These are phyloP conservation scores for Dasypus novemcinctus DNA, from an alignment of 2,113 vertebrate genomes.

Conservation along the genomic window DNA sequence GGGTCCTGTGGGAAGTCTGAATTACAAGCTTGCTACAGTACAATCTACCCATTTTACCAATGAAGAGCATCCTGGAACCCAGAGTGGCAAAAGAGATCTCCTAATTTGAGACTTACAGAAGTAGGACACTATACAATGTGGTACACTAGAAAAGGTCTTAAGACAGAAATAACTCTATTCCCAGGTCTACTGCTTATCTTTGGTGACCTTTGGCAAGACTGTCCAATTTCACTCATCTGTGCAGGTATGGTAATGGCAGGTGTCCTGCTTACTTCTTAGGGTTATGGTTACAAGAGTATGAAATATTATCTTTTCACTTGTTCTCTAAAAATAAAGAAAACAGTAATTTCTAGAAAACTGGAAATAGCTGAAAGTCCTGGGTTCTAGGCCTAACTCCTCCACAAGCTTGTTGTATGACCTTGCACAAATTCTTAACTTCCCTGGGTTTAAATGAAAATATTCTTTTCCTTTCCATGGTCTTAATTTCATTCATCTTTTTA, in stretches of 20 bases:
- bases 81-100: background rate
- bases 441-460: constrained; percentile 49
- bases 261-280: background rate
- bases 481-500: constrained; percentile 66
- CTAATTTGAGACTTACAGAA: background rate
- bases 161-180: background rate
- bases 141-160: background rate
- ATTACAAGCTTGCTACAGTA: background rate
- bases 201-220: background rate
- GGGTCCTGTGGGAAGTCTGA: background rate
- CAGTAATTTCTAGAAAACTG: background rate
- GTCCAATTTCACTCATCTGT: background rate
- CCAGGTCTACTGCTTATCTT: background rate
- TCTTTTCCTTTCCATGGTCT: constrained; percentile 52
- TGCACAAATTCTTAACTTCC: constrained; percentile 26
- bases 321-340: constrained; percentile 31
- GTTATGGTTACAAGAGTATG: background rate
- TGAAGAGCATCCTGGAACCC: background rate
- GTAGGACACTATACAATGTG: background rate
- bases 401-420: background rate
- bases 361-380: background rate
- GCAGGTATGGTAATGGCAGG: background rate
- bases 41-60: background rate
- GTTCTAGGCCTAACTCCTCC: background rate
- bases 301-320: background rate